Percentiles rank a stretch among this genome's conserved stretches.
These are phyloP conservation scores for Engraulis encrasicolus DNA, from an alignment of 2,113 vertebrate species.

Conservation along the genomic window DNA sequence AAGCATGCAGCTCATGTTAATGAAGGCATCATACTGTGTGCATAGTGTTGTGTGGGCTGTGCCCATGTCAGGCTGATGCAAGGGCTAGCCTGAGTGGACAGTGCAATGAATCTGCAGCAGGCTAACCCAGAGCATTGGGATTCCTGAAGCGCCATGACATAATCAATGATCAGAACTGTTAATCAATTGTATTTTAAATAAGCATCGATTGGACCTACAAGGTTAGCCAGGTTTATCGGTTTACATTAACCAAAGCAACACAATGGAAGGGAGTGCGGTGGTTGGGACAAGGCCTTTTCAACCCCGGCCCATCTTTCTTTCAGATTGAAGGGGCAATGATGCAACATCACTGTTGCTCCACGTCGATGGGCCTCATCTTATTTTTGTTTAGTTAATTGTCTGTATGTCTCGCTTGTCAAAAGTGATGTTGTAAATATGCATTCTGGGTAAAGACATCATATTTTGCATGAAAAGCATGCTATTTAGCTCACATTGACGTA, in stretches of 20 bases:
- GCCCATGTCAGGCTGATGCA: conserved; percentile 33
- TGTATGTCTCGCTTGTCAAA: not conserved
- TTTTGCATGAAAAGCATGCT: no score
- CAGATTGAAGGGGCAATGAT: not conserved
- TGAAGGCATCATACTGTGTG: not conserved
- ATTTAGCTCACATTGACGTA: no score
- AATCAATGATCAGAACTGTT: conserved; percentile 85
- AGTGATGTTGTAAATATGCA: not conserved
- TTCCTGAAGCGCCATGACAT: conserved; percentile 74
- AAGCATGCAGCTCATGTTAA: conserved; percentile 5
- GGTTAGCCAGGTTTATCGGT: conserved; percentile 80
- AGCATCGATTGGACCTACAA: conserved; percentile 78
- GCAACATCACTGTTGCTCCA: not conserved
- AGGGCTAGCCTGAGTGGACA: conserved; percentile 47
- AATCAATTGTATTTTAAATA: conserved; percentile 83
- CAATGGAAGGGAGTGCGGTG: conserved; percentile 68
- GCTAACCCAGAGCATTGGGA: conserved; percentile 73
- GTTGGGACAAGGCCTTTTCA: conserved; percentile 60
- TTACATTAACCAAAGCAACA: conserved; percentile 80
- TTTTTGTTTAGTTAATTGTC: not conserved
- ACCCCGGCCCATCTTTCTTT: conserved; percentile 37
- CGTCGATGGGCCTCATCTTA: not conserved
- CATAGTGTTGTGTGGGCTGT: not conserved
- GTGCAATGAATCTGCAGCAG: conserved; percentile 59
- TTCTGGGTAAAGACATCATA: no score